Evolutionary conservation across 2,797 vertebrate genomes (phyloP).

Genomic region (Cephalopachus bancanus): DNA sequence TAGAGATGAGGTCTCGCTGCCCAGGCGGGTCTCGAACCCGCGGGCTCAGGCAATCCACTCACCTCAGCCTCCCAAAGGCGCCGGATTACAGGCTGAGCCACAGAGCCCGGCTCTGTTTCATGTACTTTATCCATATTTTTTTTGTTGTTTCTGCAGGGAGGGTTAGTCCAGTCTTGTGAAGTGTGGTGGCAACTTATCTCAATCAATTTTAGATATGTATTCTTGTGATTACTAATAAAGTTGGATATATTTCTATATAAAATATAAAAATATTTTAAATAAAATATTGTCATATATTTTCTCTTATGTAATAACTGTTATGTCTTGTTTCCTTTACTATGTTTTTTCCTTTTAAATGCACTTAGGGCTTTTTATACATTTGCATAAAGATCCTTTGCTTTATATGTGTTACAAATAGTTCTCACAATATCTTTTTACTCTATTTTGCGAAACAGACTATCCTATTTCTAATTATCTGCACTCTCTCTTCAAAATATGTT

Average conservation of each 20-base stretch:
- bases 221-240: not conserved
- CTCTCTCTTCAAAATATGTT: not conserved
- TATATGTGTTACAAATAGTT: not conserved
- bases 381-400: not conserved
- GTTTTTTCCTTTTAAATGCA: not conserved
- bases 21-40: too few species aligned
- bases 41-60: too few species aligned
- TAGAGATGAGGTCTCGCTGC: too few species aligned
- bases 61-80: too few species aligned
- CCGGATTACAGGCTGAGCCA: too few species aligned
- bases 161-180: not conserved
- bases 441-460: not conserved
- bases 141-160: not conserved
- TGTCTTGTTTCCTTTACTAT: not conserved
- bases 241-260: conserved; percentile 6
- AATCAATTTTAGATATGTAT: not conserved
- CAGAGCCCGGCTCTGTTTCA: too few species aligned
- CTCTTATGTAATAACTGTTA: not conserved
- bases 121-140: not conserved
- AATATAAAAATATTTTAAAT: too few species aligned
- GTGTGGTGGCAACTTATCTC: not conserved
- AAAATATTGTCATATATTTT: not conserved
- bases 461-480: not conserved
- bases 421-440: not conserved
- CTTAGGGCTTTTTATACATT: not conserved